Evolutionary conservation across 2,797 vertebrate species (phyloP), one percentile per base, ranked within the genome.

Genomic region (Uromys caudimaculatus): DNA sequence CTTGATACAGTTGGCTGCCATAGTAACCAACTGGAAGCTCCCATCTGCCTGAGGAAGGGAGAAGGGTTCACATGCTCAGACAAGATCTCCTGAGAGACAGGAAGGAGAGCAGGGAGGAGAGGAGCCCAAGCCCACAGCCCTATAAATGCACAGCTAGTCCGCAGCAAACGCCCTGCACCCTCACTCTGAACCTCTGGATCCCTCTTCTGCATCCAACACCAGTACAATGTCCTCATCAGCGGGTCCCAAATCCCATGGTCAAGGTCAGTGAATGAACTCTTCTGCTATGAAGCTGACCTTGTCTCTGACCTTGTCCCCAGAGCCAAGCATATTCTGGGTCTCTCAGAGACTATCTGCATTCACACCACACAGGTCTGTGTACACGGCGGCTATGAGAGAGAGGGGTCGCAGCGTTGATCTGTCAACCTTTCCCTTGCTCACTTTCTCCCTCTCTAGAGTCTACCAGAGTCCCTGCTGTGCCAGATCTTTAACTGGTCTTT

Each of bases 221-320:
- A 78, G 41, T 73, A 87, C 1, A 27, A 5, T 47, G 90, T 73
- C 92, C 56, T 91, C 58, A 1, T 7, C 29, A 73, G 12, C 3
- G 0, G n/a, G 44, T 67, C 60, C 75, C 41, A 19, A 95, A 92
- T 50, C 47, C 27, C 64, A 19, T 3, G n/a, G 44, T 94, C 94
- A 97, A 97, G 79, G 94, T 97, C 76, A 95, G 96, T 95, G 44
- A 94, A 75, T 24, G 35, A 78, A 38, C 50, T 32, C 47, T 47
- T 60, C 60, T 73, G 1, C 23, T 10, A 12, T 47, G n/a, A 69
- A 81, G 56, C 84, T 69, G 23, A 77, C 47, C 14, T 62, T 91
- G 71, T 29, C 52, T 94, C 83, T 38, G 77, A 76, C 50, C 32
- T 54, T 73, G 54, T 87, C 29, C 87, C 82, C 23, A 62, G 54